Conservation (phyloP, 2,113 vertebrate species). For the Epinephelus fuscoguttatus region DNA sequence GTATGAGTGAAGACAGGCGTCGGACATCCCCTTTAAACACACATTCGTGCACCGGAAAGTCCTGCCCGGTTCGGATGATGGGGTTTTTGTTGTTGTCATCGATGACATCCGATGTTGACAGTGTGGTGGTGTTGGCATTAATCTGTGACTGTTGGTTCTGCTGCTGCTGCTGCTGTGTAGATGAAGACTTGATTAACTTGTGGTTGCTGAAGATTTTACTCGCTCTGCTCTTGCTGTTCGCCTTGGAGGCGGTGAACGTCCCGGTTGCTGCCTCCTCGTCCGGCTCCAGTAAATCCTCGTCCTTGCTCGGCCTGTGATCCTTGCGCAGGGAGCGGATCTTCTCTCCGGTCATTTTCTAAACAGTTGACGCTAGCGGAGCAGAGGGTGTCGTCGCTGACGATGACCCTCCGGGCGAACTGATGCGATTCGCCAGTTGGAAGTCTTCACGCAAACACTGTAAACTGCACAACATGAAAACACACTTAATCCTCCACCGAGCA, state of each 20-base stretch:
- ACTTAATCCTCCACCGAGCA: constrained; percentile 42
- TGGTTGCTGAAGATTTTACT: constrained; percentile 90
- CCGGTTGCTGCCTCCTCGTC: constrained; percentile 93
- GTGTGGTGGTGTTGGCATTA: constrained; percentile 80
- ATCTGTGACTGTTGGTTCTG: constrained; percentile 83
- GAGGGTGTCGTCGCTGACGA: constrained; percentile 78
- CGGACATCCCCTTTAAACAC: constrained; percentile 96
- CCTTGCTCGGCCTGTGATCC: constrained; percentile 92
- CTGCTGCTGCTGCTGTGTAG: constrained; percentile 75
- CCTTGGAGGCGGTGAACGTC: constrained; percentile 84
- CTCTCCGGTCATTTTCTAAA: constrained; percentile 93
- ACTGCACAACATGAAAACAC: constrained; percentile 78
- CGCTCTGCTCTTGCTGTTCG: constrained; percentile 83
- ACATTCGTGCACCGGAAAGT: constrained; percentile 96
- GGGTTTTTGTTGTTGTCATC: constrained; percentile 87
- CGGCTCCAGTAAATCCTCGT: constrained; percentile 91
- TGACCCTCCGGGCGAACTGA: constrained; percentile 78
- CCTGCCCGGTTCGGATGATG: constrained; percentile 78
- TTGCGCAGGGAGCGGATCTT: constrained; percentile 95
- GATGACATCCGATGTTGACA: constrained; percentile 73
- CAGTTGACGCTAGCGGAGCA: constrained; percentile 54
- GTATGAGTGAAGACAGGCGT: constrained; percentile 94
- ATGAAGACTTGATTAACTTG: constrained; percentile 84
- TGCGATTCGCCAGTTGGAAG: constrained; percentile 69
- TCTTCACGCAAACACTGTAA: constrained; percentile 59